These are phyloP conservation scores for Catostylus mosaicus DNA, from an alignment of 30 jellyfish, hydroid and myxozoan genomes.

Conservation along the genomic window DNA sequence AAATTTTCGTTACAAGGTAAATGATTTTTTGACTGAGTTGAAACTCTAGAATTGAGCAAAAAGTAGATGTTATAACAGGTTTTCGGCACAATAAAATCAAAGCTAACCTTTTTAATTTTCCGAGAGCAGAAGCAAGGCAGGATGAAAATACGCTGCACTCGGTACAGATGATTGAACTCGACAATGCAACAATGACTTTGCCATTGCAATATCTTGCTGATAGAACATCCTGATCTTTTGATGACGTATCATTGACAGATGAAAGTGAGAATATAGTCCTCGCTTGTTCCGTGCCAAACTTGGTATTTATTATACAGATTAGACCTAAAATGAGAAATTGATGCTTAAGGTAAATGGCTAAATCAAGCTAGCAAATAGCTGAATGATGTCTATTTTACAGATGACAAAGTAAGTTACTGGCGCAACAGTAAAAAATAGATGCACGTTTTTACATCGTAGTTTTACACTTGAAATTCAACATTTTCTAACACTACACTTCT, in stretches of 20 bases:
- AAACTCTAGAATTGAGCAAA: no score
- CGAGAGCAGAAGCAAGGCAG: constrained; percentile 54
- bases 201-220: constrained; percentile 42
- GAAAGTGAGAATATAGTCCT: constrained; percentile 29
- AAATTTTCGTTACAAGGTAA: no score
- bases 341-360: no score
- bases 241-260: not conserved
- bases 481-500: no score
- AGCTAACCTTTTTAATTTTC: constrained; percentile 38
- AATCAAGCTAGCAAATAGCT: no score
- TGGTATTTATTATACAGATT: constrained; percentile 24
- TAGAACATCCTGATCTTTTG: constrained; percentile 42
- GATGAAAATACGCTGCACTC: constrained; percentile 49
- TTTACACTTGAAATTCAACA: no score
- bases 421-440: no score
- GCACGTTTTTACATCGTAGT: no score
- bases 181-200: constrained; percentile 33
- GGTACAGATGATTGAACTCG: constrained; percentile 27
- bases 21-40: no score
- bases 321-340: constrained; percentile 36
- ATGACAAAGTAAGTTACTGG: no score
- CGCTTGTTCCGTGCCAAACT: constrained; percentile 72
- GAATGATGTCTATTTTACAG: no score
- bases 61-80: no score
- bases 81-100: not conserved